These are phyloP conservation scores for Drosophila kurseongensis DNA, from an alignment of 1,140 invertebrate species.

Conservation along the genomic window DNA sequence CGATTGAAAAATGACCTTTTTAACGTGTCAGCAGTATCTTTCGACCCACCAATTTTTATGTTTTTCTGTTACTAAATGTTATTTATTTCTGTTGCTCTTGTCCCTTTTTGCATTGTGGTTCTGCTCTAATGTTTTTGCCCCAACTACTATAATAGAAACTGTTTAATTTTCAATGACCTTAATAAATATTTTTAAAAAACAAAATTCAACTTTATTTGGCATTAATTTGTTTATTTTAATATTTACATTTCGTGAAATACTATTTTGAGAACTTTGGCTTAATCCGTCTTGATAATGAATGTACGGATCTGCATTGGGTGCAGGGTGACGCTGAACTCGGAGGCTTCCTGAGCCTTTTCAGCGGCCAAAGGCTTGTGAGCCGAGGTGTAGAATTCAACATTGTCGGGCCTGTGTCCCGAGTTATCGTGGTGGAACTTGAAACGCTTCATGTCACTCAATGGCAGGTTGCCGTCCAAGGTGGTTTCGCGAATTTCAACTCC, in stretches of 20 bases:
- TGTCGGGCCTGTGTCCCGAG: constrained; percentile 25
- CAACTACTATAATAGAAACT: too few relatives aligned
- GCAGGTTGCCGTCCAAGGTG: constrained; percentile 71
- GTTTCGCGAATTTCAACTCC: constrained; percentile 69
- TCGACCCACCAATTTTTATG: too few relatives aligned
- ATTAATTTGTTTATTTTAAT: constrained; percentile 23
- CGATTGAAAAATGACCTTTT: too few relatives aligned
- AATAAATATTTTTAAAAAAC: too few relatives aligned
- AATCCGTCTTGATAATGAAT: constrained; percentile 57
- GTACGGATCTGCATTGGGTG: constrained; percentile 79
- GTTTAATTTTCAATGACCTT: too few relatives aligned
- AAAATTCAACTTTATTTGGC: background rate
- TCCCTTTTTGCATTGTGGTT: too few relatives aligned
- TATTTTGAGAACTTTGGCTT: constrained; percentile 8
- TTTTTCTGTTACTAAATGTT: too few relatives aligned
- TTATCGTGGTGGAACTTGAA: constrained; percentile 72
- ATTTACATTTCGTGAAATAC: constrained; percentile 18
- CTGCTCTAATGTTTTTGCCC: too few relatives aligned
- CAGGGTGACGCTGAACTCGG: constrained; percentile 69
- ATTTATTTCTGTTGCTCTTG: too few relatives aligned
- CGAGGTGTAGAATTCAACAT: constrained; percentile 32
- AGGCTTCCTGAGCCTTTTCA: constrained; percentile 45
- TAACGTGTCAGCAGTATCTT: too few relatives aligned
- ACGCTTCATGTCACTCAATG: constrained; percentile 57
- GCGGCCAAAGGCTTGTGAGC: constrained; percentile 42